These are phyloP conservation scores for Pseudomugil tenellus DNA, from an alignment of 2,797 vertebrate genomes.

Conservation along the genomic window DNA sequence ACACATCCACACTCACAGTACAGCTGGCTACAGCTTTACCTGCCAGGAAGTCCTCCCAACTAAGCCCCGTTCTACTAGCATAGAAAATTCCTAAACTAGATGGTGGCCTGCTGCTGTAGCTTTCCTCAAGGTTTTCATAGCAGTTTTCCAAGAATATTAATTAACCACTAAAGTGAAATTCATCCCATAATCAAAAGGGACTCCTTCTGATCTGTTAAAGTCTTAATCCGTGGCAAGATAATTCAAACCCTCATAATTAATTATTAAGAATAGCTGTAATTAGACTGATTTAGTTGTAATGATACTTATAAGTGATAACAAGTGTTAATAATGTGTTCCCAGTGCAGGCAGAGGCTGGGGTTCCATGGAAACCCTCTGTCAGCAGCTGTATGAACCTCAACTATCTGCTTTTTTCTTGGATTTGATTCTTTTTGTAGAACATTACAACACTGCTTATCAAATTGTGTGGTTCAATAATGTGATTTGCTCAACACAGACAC, in stretches of 20 bases:
- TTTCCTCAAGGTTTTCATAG: constrained; percentile 20
- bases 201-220: constrained; percentile 32
- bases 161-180: constrained; percentile 22
- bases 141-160: constrained; percentile 32
- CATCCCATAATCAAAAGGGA: constrained; percentile 23
- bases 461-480: not conserved
- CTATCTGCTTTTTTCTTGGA: not conserved
- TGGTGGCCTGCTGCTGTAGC: not conserved
- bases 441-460: not conserved
- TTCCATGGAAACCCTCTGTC: not conserved
- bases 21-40: constrained; percentile 10
- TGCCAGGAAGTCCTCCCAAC: not conserved
- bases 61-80: not conserved
- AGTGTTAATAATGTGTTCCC: constrained; percentile 23
- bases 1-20: not conserved
- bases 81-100: not conserved
- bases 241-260: constrained; percentile 50
- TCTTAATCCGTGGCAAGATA: constrained; percentile 40
- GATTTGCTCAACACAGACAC: not conserved
- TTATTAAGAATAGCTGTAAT: constrained; percentile 33
- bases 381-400: not conserved
- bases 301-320: constrained; percentile 24
- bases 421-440: not conserved
- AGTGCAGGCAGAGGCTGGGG: constrained; percentile 1
- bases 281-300: constrained; percentile 24